Conservation (phyloP, 2,797 vertebrate genomes). For the Macroramphosus scolopax region DNA sequence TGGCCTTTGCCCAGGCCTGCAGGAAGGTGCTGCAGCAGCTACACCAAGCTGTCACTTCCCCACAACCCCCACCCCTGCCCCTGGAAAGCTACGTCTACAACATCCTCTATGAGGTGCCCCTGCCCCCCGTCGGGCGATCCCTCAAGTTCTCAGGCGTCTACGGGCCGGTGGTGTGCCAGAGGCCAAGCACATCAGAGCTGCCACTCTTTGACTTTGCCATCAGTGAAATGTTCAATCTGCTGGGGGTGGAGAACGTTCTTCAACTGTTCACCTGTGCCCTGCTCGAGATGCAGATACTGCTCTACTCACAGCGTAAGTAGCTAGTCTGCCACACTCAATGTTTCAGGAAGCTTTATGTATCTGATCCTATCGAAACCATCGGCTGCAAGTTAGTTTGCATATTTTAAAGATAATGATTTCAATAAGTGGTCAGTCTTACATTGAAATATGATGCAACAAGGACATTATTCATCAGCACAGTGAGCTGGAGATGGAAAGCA, state of each 20-base stretch:
- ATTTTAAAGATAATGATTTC: not conserved
- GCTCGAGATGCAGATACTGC: slow-evolving; percentile 97
- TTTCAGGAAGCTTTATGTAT: slow-evolving; percentile 12
- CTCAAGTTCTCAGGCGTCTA: slow-evolving; percentile 97
- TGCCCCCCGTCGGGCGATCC: slow-evolving; percentile 91
- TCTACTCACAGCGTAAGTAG: slow-evolving; percentile 96
- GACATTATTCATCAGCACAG: not conserved
- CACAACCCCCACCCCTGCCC: slow-evolving; percentile 93
- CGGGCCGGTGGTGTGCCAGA: slow-evolving; percentile 92
- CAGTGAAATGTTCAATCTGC: slow-evolving; percentile 89
- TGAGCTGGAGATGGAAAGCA: not conserved
- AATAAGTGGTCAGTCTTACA: slow-evolving; percentile 1
- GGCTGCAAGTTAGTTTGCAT: slow-evolving; percentile 3
- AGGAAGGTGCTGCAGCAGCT: slow-evolving; percentile 91
- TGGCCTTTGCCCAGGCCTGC: slow-evolving; percentile 96
- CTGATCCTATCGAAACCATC: not conserved
- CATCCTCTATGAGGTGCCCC: slow-evolving; percentile 95
- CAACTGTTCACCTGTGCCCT: slow-evolving; percentile 98
- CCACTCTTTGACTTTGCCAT: slow-evolving; percentile 95
- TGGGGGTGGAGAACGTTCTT: slow-evolving; percentile 95
- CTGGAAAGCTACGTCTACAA: slow-evolving; percentile 99
- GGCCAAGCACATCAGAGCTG: slow-evolving; percentile 92
- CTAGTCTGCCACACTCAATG: not conserved
- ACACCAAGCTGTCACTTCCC: slow-evolving; percentile 91
- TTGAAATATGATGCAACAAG: too few species aligned